Conservation (phyloP, 37 sponge, comb jelly and placozoan genomes). For the Amphimedon queenslandica region DNA sequence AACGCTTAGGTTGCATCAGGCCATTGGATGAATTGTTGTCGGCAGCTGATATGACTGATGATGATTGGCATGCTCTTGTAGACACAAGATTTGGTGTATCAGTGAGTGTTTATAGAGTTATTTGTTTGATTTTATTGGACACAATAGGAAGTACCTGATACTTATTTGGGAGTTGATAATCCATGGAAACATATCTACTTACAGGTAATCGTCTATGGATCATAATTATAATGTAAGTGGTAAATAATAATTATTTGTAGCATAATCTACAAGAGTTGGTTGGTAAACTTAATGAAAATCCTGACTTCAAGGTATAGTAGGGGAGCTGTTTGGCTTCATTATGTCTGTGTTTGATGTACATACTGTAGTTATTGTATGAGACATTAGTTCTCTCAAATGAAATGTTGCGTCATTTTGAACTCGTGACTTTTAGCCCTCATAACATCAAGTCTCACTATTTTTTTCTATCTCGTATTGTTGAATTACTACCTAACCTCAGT, state of each 20-base stretch:
- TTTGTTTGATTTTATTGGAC: not conserved
- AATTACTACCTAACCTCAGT: conserved; percentile 33
- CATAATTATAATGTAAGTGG: not conserved
- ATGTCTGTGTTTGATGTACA: too few relatives aligned
- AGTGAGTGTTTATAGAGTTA: conserved; percentile 6
- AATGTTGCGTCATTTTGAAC: conserved; percentile 32
- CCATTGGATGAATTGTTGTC: conserved; percentile 44
- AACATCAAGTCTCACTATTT: conserved; percentile 57
- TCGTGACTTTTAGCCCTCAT: conserved; percentile 50
- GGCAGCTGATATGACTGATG: conserved; percentile 22
- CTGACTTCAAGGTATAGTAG: conserved; percentile 46
- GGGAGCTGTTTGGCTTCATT: not conserved
- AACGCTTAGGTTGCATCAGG: conserved; percentile 40
- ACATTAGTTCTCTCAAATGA: conserved; percentile 44
- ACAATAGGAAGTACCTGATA: conserved; percentile 43
- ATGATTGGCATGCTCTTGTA: conserved; percentile 45
- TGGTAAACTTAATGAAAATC: conserved; percentile 62
- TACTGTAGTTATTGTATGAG: conserved; percentile 37
- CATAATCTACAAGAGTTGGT: conserved; percentile 66
- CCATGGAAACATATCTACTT: conserved; percentile 70
- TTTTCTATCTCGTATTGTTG: conserved; percentile 48
- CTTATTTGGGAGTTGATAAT: conserved; percentile 13
- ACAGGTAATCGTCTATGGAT: not conserved
- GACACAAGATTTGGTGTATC: conserved; percentile 56
- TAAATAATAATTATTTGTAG: not conserved